Evolutionary conservation across 2,113 vertebrate species (phyloP).

Genomic region (Galeopterus variegatus): DNA sequence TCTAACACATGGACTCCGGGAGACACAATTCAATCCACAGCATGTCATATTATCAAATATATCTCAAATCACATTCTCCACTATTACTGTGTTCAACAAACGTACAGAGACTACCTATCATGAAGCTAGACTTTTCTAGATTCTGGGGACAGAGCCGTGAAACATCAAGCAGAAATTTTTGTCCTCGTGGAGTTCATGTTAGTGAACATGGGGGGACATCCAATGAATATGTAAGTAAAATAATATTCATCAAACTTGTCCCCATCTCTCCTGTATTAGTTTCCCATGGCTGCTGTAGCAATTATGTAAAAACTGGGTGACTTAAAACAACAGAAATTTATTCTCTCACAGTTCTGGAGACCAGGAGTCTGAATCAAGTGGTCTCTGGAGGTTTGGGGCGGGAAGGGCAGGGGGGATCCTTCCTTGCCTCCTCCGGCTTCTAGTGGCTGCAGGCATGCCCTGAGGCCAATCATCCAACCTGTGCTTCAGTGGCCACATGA

Average conservation of each 20-base stretch:
- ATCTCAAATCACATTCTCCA: background rate
- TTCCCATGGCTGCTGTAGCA: background rate
- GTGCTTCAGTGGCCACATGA: rapidly evolving
- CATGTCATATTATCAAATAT: background rate
- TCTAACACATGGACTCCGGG: too few relatives aligned
- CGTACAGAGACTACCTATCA: background rate
- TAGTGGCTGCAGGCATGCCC: background rate
- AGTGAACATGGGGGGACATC: rapidly evolving
- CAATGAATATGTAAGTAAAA: too few relatives aligned
- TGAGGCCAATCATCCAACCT: rapidly evolving
- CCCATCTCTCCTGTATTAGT: background rate
- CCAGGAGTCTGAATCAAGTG: background rate
- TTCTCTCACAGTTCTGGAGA: background rate
- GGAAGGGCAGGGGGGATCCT: too few relatives aligned
- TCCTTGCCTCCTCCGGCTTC: background rate
- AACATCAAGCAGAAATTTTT: background rate
- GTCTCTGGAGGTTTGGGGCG: background rate
- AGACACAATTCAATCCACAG: too few relatives aligned
- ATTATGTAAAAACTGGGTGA: background rate
- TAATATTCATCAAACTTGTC: background rate
- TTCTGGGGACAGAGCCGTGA: background rate
- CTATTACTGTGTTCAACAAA: background rate
- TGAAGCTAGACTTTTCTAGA: background rate
- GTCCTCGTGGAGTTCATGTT: background rate
- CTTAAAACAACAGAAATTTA: background rate